phyloP scores from a whole-genome alignment of 2,797 vertebrate species.

The Acanthis flammea region DNA sequence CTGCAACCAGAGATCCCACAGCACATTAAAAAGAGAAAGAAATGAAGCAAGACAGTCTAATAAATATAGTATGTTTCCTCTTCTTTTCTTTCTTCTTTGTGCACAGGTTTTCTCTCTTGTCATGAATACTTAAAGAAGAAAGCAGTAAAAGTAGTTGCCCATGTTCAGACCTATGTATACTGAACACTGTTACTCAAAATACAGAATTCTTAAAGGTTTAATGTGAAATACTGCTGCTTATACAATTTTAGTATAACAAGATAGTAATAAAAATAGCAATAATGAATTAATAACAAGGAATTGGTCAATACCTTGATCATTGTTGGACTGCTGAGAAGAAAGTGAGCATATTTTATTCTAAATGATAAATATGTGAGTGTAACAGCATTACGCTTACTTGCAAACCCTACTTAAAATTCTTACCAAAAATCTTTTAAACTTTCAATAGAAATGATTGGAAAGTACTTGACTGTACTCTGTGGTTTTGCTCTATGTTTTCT shows the following conservation, averaged over 20 bases:
- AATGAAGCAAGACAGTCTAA: constrained; percentile 3
- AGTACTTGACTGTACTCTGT: not conserved
- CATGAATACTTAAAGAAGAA: constrained; percentile 26
- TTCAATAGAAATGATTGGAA: not conserved
- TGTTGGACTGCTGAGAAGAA: not conserved
- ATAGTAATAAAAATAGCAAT: not conserved
- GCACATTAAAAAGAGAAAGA: constrained; percentile 3
- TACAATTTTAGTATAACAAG: not conserved
- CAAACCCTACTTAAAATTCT: not conserved
- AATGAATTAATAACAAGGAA: not conserved
- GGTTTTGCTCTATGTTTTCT: not conserved
- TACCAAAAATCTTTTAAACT: not conserved
- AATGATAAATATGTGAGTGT: not conserved
- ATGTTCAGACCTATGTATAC: not conserved
- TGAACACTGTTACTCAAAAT: not conserved
- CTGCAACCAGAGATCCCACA: not conserved
- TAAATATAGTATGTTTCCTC: constrained; percentile 42
- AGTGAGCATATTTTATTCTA: not conserved
- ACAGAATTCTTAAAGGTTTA: not conserved
- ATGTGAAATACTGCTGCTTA: not conserved
- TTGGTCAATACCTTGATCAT: not conserved
- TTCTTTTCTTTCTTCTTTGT: not conserved
- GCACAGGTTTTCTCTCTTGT: not conserved
- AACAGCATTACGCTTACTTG: not conserved
- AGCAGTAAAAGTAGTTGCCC: not conserved